Percentiles rank a stretch among this genome's conserved stretches.
Evolutionary conservation across 2,113 vertebrate species (phyloP).

Genomic region (Heterotis niloticus): DNA sequence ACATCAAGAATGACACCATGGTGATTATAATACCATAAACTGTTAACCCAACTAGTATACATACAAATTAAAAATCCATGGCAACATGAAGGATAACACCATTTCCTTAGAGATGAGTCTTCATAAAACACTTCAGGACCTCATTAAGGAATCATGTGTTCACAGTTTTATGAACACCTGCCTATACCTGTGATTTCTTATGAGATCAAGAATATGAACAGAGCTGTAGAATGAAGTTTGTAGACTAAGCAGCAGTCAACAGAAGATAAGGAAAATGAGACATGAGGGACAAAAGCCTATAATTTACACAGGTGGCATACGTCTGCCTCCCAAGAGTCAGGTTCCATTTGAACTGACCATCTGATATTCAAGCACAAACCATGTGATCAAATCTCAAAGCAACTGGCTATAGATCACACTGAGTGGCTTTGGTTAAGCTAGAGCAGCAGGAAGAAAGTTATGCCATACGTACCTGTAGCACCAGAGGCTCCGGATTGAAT

Average conservation of each 20-base stretch:
- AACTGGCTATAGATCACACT: conserved; percentile 32
- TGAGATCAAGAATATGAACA: too few relatives aligned
- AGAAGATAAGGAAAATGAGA: too few relatives aligned
- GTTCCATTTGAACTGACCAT: conserved; percentile 26
- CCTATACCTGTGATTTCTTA: too few relatives aligned
- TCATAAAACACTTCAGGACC: too few relatives aligned
- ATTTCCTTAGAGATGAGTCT: neutral
- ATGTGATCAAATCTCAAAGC: conserved; percentile 34
- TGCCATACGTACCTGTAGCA: conserved; percentile 78
- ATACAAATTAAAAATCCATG: neutral
- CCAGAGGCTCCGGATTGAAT: conserved; percentile 97
- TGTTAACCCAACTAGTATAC: neutral
- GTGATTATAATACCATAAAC: too few relatives aligned
- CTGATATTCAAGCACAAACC: conserved; percentile 33
- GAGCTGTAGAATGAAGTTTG: too few relatives aligned
- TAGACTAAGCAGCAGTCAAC: too few relatives aligned
- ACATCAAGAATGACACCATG: too few relatives aligned
- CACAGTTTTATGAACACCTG: neutral
- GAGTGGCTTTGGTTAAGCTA: neutral
- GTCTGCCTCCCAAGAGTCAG: conserved; percentile 15
- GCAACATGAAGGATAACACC: neutral
- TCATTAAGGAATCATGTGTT: too few relatives aligned
- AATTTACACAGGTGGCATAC: conserved; percentile 49
- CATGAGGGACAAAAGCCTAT: conserved; percentile 38
- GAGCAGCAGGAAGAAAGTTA: neutral